A percentile compares a stretch with the other conserved stretches of the same genome.
These are phyloP conservation scores for Agrotis puta DNA, from an alignment of 2,888 invertebrate genomes.

Conservation along the genomic window DNA sequence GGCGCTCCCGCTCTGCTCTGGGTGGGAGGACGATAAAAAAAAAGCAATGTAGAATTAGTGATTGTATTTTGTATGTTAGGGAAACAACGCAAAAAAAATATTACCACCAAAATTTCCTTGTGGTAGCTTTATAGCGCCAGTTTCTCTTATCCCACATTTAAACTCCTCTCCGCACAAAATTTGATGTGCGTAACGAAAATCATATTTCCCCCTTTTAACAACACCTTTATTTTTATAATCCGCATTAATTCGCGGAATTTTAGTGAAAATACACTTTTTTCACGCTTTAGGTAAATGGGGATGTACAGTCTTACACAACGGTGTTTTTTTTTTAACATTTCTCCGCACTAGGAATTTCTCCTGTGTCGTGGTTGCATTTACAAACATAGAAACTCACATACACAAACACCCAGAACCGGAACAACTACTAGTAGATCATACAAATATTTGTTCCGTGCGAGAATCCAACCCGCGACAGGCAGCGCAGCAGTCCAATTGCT, in stretches of 20 bases:
- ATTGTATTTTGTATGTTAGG: not conserved
- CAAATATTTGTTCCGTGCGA: too few relatives aligned
- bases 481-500: too few relatives aligned
- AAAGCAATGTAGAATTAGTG: too few relatives aligned
- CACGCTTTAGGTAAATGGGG: slow-evolving; percentile 5
- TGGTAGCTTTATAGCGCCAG: slow-evolving; percentile 6
- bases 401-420: too few relatives aligned
- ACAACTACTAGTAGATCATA: too few relatives aligned
- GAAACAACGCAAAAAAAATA: slow-evolving; percentile 17
- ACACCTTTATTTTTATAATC: slow-evolving; percentile 55
- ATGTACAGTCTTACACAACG: slow-evolving; percentile 17
- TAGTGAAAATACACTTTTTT: slow-evolving; percentile 35
- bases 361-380: too few relatives aligned
- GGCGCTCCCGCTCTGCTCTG: too few relatives aligned
- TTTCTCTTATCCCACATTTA: slow-evolving; percentile 14
- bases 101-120: slow-evolving; percentile 21
- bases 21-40: too few relatives aligned
- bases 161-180: slow-evolving; percentile 44
- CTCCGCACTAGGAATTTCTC: too few relatives aligned
- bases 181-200: slow-evolving; percentile 48
- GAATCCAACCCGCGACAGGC: too few relatives aligned
- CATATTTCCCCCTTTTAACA: slow-evolving; percentile 43
- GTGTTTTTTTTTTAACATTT: too few relatives aligned
- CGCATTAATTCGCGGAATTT: slow-evolving; percentile 45
- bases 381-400: too few relatives aligned